phyloP scores from a whole-genome alignment of 1,140 invertebrate species.

The Drosophila repletoides region DNA sequence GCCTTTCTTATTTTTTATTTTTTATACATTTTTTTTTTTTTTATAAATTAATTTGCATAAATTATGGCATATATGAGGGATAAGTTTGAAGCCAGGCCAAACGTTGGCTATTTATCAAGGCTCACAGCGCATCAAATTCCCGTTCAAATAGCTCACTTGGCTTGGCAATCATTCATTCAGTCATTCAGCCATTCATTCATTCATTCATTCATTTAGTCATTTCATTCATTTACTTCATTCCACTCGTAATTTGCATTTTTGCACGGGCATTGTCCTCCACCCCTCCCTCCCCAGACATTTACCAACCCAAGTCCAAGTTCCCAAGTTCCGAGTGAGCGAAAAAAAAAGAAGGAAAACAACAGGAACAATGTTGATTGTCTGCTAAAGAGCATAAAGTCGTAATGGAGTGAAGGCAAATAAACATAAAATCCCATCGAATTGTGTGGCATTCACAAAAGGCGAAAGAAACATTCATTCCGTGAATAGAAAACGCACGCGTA shows the following conservation, averaged over 20 bases:
- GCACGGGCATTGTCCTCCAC: constrained; percentile 64
- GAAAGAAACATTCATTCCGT: constrained; percentile 13
- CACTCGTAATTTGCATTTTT: constrained; percentile 77
- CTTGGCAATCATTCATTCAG: constrained; percentile 63
- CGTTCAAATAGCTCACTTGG: constrained; percentile 31
- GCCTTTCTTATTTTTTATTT: not conserved
- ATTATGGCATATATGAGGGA: constrained; percentile 71
- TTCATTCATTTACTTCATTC: constrained; percentile 54
- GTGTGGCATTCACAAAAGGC: constrained; percentile 73
- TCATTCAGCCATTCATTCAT: constrained; percentile 30
- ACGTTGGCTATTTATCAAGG: constrained; percentile 62
- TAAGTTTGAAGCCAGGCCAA: constrained; percentile 57
- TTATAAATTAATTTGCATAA: constrained; percentile 80
- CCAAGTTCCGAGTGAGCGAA: not conserved
- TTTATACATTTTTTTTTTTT: constrained; percentile 16
- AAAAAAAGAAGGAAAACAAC: not conserved
- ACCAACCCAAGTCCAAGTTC: not conserved
- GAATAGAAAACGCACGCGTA: constrained; percentile 72
- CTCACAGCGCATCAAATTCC: constrained; percentile 41
- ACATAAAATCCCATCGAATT: constrained; percentile 77
- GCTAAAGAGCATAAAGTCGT: constrained; percentile 80
- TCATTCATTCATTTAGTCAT: constrained; percentile 18
- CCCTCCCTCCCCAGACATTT: not conserved
- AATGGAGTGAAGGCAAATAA: constrained; percentile 79
- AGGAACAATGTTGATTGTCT: constrained; percentile 73